Evolutionary conservation across 2,797 vertebrate species (phyloP).

Genomic region (Xyrichtys novacula): DNA sequence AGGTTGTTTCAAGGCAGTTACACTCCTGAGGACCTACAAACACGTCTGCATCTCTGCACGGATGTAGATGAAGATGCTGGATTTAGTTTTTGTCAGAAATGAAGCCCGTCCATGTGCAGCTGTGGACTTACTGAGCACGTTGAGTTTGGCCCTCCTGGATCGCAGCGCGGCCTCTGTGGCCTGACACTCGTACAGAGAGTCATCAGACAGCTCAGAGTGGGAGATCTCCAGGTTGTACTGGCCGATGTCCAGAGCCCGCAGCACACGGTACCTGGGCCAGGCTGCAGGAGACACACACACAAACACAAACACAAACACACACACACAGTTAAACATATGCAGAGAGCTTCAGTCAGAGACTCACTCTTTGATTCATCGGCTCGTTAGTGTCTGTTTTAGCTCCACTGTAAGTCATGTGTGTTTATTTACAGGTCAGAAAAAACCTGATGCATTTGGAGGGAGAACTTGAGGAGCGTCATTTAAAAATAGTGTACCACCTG

Average conservation of each 20-base stretch:
- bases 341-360: background rate
- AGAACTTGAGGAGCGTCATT: slow-evolving; percentile 4
- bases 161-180: slow-evolving; percentile 95
- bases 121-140: slow-evolving; percentile 90
- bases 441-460: slow-evolving; percentile 9
- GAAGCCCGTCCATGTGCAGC: background rate
- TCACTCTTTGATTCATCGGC: background rate
- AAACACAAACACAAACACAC: slow-evolving; percentile 32
- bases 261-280: slow-evolving; percentile 93
- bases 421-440: slow-evolving; percentile 23
- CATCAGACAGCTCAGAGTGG: slow-evolving; percentile 90
- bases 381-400: background rate
- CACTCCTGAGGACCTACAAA: too few relatives aligned
- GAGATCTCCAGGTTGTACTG: slow-evolving; percentile 97
- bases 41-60: too few relatives aligned
- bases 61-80: too few relatives aligned
- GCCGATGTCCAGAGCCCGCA: slow-evolving; percentile 89
- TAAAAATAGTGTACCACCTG: slow-evolving; percentile 16
- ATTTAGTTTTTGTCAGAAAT: background rate
- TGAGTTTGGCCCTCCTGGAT: slow-evolving; percentile 92
- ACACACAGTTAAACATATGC: slow-evolving; percentile 11
- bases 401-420: slow-evolving; percentile 11
- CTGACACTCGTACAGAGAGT: slow-evolving; percentile 95
- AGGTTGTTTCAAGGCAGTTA: too few relatives aligned
- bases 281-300: slow-evolving; percentile 73